Conservation (phyloP, 2,888 invertebrate species). For the Sycophila texana region DNA sequence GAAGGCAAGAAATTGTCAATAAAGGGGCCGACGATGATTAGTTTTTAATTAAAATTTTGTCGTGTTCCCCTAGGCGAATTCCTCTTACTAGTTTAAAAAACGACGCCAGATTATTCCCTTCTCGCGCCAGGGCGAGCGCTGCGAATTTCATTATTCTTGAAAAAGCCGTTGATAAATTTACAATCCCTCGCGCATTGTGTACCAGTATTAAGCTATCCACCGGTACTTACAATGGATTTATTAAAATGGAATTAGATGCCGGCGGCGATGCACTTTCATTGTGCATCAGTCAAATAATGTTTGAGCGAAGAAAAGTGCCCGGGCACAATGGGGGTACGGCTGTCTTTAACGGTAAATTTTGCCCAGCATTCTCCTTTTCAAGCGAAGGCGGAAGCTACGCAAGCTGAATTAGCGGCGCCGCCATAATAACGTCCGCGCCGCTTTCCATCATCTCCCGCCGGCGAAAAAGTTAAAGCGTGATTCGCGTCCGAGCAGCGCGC, state of each 20-base stretch:
- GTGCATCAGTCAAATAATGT: conserved; percentile 25
- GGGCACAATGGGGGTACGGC: conserved; percentile 6
- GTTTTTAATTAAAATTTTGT: background rate
- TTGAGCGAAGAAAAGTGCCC: conserved; percentile 14
- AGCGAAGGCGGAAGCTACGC: background rate
- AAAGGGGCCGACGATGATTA: background rate
- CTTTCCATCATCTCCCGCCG: background rate
- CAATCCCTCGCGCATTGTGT: too few species aligned
- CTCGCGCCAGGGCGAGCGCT: too few species aligned
- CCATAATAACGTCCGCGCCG: too few species aligned
- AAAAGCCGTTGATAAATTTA: too few species aligned
- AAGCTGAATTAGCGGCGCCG: background rate
- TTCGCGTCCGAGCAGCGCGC: background rate
- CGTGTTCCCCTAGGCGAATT: too few species aligned
- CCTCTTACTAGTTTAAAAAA: too few species aligned
- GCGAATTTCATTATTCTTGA: too few species aligned
- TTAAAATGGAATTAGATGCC: background rate
- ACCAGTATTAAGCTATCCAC: too few species aligned
- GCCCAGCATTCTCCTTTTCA: conserved; percentile 10
- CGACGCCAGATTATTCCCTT: too few species aligned
- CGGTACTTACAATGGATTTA: background rate
- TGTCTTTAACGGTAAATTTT: conserved; percentile 15
- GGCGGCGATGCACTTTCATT: conserved; percentile 35
- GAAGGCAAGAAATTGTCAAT: too few species aligned
- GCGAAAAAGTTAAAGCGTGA: background rate